phyloP scores from a whole-genome alignment of 1,140 invertebrate genomes.

The Leguminivora glycinivorella region DNA sequence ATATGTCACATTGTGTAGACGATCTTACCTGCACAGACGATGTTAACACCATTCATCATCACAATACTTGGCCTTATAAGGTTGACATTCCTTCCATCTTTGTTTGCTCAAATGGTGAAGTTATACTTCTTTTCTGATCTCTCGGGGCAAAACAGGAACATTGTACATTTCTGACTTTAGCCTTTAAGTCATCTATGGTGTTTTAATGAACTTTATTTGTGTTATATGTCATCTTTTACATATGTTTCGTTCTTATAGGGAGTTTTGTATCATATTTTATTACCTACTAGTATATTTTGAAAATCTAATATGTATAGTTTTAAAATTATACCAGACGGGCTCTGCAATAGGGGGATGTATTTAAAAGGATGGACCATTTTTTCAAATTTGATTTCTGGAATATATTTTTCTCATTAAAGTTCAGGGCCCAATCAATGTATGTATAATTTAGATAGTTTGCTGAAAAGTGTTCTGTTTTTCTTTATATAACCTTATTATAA shows the following conservation, averaged over 20 bases:
- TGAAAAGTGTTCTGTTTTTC: no score
- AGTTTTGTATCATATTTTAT: background rate
- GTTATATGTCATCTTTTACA: background rate
- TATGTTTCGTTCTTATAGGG: background rate
- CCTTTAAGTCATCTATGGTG: background rate
- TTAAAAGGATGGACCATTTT: no score
- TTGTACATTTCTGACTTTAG: constrained; percentile 13
- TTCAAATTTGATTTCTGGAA: no score
- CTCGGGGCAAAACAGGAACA: constrained; percentile 17
- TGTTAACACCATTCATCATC: background rate
- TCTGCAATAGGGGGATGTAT: no score
- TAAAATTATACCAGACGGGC: no score
- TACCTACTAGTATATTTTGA: background rate
- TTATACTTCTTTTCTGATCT: constrained; percentile 12
- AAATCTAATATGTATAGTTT: background rate
- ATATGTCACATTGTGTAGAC: no score
- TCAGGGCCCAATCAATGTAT: no score
- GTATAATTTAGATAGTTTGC: no score
- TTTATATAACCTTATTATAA: no score
- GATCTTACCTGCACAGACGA: background rate
- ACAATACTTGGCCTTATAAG: background rate
- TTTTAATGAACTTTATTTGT: background rate
- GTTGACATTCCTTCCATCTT: constrained; percentile 25
- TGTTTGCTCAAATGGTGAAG: constrained; percentile 26
- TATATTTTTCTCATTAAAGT: no score